Base-by-base conservation (phyloP, 2,888 invertebrate species). In the Platycheirus albimanus region DNA sequence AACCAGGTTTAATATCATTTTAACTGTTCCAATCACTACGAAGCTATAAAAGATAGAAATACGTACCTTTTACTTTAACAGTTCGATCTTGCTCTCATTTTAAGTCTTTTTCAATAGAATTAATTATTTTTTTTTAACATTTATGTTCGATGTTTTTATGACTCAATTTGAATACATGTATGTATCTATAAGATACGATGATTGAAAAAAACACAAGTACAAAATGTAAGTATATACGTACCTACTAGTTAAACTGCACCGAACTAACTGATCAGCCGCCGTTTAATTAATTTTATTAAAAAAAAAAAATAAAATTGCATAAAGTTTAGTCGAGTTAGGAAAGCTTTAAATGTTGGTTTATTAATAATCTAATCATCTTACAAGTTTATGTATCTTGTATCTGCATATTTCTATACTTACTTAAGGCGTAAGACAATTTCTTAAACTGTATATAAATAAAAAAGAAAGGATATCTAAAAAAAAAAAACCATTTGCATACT, bases 301-400 rank as follows among this genome's bases (percentile, higher is more conserved):
- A n/a, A n/a, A n/a, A 41, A 13, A 41, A 13, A 8, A 33, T 8
- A 4, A 33, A 33, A 33, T 33, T 24, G 24, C 38, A 41, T 13
- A 13, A 0, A 8, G 36, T 11, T 10, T 36, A 36, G 10, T 3
- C 3, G 10, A 36, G 36, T 11, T 13, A n/a, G 3, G 13, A 41
- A 41, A n/a, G 4, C 38, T 13, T 41, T 5, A 41, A n/a, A 13
- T 33, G 30, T 8, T 7, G 7, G 1, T 33, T 33, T 24, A 24
- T 24, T 33, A 33, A 7, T 1, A 33, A 49, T 69, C 45, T 20
- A 54, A 69, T 69, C 54, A 69, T 45, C 17, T 69, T 69, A 19
- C 8, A 13, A 54, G 17, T 69, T 54, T 54, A 69, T 69, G 33
- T 20, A 20, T 33, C 30, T 8, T 24, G 24, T 24, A 24, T 24